Percentiles rank a stretch among this genome's conserved stretches.
These are phyloP conservation scores for Plecotus auritus DNA, from an alignment of 2,113 vertebrate genomes.

Conservation along the genomic window DNA sequence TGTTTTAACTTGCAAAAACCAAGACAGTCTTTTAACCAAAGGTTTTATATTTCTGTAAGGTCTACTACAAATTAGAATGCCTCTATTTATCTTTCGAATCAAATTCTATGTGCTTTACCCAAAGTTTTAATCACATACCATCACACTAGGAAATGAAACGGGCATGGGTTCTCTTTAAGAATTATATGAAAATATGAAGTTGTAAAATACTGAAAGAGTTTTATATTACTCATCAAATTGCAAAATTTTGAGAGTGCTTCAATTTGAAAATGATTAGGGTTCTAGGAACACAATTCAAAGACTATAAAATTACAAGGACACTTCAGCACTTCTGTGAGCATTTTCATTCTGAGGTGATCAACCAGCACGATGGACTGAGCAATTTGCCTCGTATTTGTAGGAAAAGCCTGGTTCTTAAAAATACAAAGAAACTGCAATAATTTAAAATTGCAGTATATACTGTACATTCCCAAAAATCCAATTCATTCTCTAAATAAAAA, in stretches of 20 bases:
- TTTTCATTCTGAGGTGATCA: conserved; percentile 79
- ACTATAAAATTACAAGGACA: conserved; percentile 75
- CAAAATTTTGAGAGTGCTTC: conserved; percentile 76
- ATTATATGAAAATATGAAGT: conserved; percentile 66
- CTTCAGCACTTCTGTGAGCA: conserved; percentile 66
- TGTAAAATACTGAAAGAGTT: conserved; percentile 72
- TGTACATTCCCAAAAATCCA: conserved; percentile 76
- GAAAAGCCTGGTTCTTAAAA: conserved; percentile 80
- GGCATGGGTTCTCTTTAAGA: conserved; percentile 12
- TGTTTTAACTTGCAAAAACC: conserved; percentile 75
- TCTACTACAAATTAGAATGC: conserved; percentile 10
- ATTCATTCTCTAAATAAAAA: conserved; percentile 79
- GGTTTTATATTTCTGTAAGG: conserved; percentile 39
- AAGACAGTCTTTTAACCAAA: conserved; percentile 64
- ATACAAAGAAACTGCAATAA: conserved; percentile 79
- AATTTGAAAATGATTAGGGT: conserved; percentile 76
- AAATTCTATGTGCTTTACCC: conserved; percentile 73
- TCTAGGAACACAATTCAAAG: conserved; percentile 73
- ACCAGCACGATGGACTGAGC: conserved; percentile 74
- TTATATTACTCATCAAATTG: conserved; percentile 70
- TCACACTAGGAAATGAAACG: conserved; percentile 35
- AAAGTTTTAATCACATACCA: conserved; percentile 64
- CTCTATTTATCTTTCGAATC: conserved; percentile 38
- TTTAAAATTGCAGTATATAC: conserved; percentile 77
- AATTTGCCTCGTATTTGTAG: conserved; percentile 80